These are phyloP conservation scores for Formicarius rufipectus DNA, from an alignment of 2,113 vertebrate genomes.

Conservation along the genomic window DNA sequence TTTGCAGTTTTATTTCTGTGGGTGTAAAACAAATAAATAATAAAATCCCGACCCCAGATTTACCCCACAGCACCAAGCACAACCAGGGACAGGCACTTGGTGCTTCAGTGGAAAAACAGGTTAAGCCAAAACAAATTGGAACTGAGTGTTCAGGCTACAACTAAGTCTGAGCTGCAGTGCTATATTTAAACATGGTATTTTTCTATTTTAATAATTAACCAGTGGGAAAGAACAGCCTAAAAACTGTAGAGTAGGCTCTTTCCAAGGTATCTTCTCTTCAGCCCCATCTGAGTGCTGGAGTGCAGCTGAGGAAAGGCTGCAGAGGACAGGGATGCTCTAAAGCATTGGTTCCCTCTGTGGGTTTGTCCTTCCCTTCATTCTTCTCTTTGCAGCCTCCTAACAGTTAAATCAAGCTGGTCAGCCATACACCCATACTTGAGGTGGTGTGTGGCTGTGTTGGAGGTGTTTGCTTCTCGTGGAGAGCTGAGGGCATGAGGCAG, in stretches of 20 bases:
- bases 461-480: accelerated
- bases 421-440: accelerated
- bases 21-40: neutral
- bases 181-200: conserved; percentile 66
- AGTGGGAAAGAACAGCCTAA: conserved; percentile 32
- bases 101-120: conserved; percentile 34
- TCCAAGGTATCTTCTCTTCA: neutral
- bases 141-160: conserved; percentile 12
- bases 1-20: neutral
- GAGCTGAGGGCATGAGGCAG: neutral
- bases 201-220: conserved; percentile 63
- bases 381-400: neutral
- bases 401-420: neutral
- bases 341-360: neutral
- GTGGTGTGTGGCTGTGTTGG: neutral
- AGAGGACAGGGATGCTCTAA: neutral
- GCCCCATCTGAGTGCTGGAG: neutral
- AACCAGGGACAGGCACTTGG: neutral
- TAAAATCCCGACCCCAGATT: neutral
- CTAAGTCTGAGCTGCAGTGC: neutral
- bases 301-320: neutral
- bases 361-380: neutral
- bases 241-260: neutral
- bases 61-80: neutral
- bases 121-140: conserved; percentile 39